Conservation (phyloP, 2,797 vertebrate genomes). For the Tachyglossus aculeatus region DNA sequence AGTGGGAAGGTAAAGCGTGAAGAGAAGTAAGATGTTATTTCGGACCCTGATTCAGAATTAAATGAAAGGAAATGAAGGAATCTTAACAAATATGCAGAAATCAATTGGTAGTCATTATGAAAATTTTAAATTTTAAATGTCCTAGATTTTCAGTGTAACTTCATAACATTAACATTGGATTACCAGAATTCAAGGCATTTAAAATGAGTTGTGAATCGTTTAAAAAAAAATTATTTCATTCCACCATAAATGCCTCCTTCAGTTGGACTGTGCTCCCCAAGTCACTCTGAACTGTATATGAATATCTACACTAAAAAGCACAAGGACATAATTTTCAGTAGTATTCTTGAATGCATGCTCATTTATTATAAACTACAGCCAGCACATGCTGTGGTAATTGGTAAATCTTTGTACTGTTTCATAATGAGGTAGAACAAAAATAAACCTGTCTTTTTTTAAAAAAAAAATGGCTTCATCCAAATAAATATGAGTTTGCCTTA, state of each 20-base stretch:
- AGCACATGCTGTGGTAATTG: constrained; percentile 1
- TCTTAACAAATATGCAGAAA: too few relatives aligned
- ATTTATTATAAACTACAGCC: constrained; percentile 28
- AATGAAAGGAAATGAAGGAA: too few relatives aligned
- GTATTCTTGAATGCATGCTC: not conserved
- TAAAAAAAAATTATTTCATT: too few relatives aligned
- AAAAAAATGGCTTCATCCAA: constrained; percentile 16
- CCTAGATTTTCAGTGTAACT: too few relatives aligned
- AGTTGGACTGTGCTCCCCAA: not conserved
- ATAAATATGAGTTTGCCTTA: not conserved
- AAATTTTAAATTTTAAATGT: too few relatives aligned
- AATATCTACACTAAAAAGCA: constrained; percentile 6
- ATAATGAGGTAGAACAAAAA: constrained; percentile 31
- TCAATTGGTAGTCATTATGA: too few relatives aligned
- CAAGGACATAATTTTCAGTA: constrained; percentile 21
- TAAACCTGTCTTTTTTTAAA: constrained; percentile 15
- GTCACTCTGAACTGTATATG: not conserved
- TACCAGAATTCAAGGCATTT: too few relatives aligned
- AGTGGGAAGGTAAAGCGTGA: too few relatives aligned
- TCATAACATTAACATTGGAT: too few relatives aligned
- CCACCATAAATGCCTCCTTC: not conserved
- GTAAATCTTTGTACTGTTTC: constrained; percentile 3
- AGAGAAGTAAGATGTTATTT: too few relatives aligned
- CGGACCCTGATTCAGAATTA: too few relatives aligned
- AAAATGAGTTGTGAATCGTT: too few relatives aligned